Conservation (phyloP, 2,888 invertebrate genomes). For the Drosophila formosana region DNA sequence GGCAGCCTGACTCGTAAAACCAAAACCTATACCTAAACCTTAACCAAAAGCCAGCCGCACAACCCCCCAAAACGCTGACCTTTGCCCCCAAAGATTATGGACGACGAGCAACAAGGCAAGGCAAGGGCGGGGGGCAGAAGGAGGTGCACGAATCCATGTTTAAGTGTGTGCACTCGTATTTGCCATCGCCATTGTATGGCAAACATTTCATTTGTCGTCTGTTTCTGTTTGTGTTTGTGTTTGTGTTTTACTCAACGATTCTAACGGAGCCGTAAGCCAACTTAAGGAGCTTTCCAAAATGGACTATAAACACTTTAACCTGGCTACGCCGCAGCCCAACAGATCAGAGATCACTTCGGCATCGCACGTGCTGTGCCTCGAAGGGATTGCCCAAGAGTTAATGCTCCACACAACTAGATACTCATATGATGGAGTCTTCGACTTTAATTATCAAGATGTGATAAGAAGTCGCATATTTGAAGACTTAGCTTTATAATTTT, state of each 20-base stretch:
- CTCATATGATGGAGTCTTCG: not conserved
- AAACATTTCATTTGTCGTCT: conserved; percentile 71
- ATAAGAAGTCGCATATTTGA: not conserved
- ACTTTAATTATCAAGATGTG: not conserved
- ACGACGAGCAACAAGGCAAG: not conserved
- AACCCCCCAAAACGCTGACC: conserved; percentile 60
- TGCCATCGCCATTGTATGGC: conserved; percentile 34
- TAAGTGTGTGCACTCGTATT: conserved; percentile 8
- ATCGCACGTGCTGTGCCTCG: conserved; percentile 9
- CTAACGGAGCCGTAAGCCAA: conserved; percentile 40
- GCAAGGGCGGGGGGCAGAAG: not conserved
- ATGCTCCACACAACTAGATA: not conserved
- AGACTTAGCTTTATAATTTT: too few species aligned
- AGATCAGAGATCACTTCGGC: conserved; percentile 27
- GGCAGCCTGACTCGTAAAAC: conserved; percentile 37
- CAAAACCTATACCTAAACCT: conserved; percentile 19
- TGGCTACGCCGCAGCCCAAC: not conserved
- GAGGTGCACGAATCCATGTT: not conserved
- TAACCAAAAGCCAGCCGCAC: conserved; percentile 48
- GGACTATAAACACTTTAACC: conserved; percentile 40
- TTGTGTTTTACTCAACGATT: conserved; percentile 46
- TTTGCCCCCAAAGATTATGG: conserved; percentile 59
- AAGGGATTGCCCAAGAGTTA: not conserved
- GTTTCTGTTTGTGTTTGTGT: conserved; percentile 52
- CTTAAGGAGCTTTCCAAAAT: conserved; percentile 38